Conservation (phyloP, 2,113 vertebrate genomes). For the Callipepla californica region DNA sequence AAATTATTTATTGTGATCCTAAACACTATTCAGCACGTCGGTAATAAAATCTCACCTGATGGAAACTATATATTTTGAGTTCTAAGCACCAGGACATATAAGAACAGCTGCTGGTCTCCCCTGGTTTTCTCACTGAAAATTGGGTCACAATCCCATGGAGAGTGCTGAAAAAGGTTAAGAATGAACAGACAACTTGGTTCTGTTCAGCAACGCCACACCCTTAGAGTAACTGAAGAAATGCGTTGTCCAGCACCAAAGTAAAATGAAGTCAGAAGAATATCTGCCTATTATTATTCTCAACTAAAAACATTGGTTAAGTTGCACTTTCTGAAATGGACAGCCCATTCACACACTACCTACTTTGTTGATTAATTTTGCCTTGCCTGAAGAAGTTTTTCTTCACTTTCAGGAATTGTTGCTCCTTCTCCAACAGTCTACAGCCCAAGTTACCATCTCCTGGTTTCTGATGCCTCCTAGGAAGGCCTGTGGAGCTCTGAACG, state of each 20-base stretch:
- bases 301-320: neutral
- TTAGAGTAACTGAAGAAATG: neutral
- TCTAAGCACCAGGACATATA: neutral
- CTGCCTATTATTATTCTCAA: neutral
- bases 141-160: neutral
- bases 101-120: neutral
- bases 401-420: neutral
- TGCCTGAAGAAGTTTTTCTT: neutral
- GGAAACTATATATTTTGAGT: neutral
- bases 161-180: neutral
- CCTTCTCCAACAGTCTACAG: neutral
- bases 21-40: neutral
- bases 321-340: neutral
- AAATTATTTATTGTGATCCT: neutral
- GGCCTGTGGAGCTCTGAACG: neutral
- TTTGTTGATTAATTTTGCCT: neutral
- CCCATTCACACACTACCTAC: neutral
- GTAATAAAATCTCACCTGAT: neutral
- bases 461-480: neutral
- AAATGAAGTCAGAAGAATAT: neutral
- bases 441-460: neutral
- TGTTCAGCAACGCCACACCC: fast-evolving
- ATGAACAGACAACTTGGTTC: neutral
- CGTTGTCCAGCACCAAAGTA: neutral
- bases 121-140: neutral